Evolutionary conservation across 2,888 invertebrate genomes (phyloP).

Genomic region (Clivina fossor): DNA sequence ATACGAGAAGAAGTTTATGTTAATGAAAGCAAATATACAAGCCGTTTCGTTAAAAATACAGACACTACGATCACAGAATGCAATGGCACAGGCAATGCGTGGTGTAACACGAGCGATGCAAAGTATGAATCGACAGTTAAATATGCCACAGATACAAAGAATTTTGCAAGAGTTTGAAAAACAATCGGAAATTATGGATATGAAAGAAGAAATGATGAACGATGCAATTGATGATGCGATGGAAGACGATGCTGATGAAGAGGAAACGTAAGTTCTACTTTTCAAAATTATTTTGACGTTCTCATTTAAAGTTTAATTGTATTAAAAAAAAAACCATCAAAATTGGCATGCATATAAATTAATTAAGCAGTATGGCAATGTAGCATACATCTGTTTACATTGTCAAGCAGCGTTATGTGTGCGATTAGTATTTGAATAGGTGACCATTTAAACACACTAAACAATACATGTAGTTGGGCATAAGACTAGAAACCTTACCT

Average conservation of each 20-base stretch:
- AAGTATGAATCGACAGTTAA: conserved; percentile 95
- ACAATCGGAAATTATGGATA: conserved; percentile 99
- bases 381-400: too few species aligned
- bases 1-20: conserved; percentile 97
- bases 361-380: too few species aligned
- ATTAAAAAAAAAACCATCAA: too few species aligned
- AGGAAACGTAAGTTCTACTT: conserved; percentile 73
- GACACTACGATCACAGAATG: conserved; percentile 95
- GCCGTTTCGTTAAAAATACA: conserved; percentile 97
- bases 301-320: background rate
- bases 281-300: conserved; percentile 17
- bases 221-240: conserved; percentile 99
- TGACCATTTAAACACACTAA: too few species aligned
- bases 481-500: too few species aligned
- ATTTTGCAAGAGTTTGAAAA: conserved; percentile 98
- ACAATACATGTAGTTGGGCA: too few species aligned
- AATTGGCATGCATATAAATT: too few species aligned
- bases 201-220: conserved; percentile 99
- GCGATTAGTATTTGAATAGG: too few species aligned
- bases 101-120: conserved; percentile 98
- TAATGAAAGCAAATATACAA: conserved; percentile 99
- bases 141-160: conserved; percentile 98
- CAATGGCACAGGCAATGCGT: conserved; percentile 99
- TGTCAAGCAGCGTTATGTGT: too few species aligned
- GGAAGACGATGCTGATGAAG: conserved; percentile 97